These are phyloP conservation scores for Bubo scandiacus DNA, from an alignment of 2,113 vertebrate genomes.

Conservation along the genomic window DNA sequence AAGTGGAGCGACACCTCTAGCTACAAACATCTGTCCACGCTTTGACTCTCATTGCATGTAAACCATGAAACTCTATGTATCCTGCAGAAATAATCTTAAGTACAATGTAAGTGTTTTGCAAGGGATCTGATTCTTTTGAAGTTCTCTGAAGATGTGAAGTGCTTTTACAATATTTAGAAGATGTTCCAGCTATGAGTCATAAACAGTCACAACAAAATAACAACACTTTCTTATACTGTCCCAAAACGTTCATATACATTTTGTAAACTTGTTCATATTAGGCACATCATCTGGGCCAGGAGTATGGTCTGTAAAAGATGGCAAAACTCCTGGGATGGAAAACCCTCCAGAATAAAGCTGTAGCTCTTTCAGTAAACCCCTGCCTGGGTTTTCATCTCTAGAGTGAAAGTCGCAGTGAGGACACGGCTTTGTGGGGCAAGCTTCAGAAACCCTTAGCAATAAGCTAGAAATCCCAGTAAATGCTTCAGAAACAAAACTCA, in stretches of 20 bases:
- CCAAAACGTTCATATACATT: not conserved
- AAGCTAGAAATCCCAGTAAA: not conserved
- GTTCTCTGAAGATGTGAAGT: not conserved
- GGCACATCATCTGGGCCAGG: not conserved
- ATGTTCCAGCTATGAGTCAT: not conserved
- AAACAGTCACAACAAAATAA: not conserved
- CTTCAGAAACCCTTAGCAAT: not conserved
- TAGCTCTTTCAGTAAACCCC: not conserved
- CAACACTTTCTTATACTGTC: accelerated
- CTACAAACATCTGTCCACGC: not conserved
- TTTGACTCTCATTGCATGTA: not conserved
- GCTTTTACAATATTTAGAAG: not conserved
- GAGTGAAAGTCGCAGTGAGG: not conserved
- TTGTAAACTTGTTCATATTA: not conserved
- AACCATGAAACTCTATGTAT: not conserved
- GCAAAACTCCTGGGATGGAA: not conserved
- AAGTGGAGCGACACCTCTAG: not conserved
- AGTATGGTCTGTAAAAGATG: not conserved
- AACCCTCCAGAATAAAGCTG: not conserved
- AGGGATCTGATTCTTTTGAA: not conserved
- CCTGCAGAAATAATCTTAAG: not conserved
- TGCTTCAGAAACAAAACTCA: not conserved
- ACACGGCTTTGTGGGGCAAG: not conserved
- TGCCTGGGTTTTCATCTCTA: not conserved
- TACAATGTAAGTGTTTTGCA: not conserved